Evolutionary conservation across 2,797 vertebrate species (phyloP).

Genomic region (Mycteria americana): DNA sequence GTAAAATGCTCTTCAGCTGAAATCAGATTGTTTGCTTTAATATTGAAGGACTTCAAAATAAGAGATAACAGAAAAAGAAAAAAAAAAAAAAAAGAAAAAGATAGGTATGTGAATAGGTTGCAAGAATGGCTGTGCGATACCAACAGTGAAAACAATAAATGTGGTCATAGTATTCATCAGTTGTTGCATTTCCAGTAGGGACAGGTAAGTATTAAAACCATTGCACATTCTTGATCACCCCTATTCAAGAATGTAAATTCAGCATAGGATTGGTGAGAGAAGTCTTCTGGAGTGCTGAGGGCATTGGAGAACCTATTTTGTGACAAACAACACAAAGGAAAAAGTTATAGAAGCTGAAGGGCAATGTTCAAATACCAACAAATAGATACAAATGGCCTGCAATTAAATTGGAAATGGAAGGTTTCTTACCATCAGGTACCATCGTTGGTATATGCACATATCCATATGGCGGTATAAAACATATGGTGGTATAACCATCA

Average conservation of each 20-base stretch:
- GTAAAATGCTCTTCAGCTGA: background rate
- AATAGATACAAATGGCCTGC: background rate
- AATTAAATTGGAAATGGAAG: background rate
- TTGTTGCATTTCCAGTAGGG: background rate
- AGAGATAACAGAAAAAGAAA: background rate
- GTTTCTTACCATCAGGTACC: background rate
- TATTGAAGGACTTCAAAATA: background rate
- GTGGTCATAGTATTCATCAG: background rate
- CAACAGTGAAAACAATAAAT: background rate
- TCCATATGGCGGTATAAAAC: background rate
- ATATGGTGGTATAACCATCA: background rate
- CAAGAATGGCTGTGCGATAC: background rate
- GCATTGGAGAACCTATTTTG: background rate
- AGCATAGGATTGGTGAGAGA: background rate
- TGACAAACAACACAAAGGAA: background rate
- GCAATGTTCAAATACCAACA: background rate
- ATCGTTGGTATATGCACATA: accelerated
- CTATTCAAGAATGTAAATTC: background rate
- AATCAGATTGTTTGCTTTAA: background rate
- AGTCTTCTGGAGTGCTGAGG: background rate
- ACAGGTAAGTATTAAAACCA: background rate
- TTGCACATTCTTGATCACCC: background rate
- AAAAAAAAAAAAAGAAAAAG: background rate
- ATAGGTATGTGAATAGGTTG: background rate
- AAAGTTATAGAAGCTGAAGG: background rate